These are phyloP conservation scores for Bombus impatiens DNA, from an alignment of 1,140 invertebrate genomes.

Conservation along the genomic window DNA sequence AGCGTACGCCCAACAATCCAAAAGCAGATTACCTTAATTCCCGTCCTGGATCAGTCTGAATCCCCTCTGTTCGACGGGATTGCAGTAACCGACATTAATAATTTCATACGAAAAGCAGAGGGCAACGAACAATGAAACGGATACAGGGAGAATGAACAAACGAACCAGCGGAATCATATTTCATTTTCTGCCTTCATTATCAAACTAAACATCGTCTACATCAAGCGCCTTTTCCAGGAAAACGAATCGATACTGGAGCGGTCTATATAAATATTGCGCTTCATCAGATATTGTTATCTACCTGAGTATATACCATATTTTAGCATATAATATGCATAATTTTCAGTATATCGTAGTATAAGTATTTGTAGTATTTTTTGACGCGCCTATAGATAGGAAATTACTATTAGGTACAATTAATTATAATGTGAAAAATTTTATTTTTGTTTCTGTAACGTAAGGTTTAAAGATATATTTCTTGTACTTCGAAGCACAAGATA, in stretches of 20 bases:
- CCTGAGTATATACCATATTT: no score
- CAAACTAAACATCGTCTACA: neutral
- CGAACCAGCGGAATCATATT: neutral
- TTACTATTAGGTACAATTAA: no score
- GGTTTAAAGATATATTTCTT: no score
- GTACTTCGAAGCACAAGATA: no score
- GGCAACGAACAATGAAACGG: neutral
- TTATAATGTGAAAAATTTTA: no score
- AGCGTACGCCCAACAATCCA: neutral
- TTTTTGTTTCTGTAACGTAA: no score
- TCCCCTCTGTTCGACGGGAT: neutral
- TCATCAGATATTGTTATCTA: no score
- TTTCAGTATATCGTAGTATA: no score
- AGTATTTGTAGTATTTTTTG: no score
- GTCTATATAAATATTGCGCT: no score
- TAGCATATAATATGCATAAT: no score
- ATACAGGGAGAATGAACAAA: neutral
- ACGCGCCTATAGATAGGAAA: no score
- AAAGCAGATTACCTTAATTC: neutral
- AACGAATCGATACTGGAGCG: neutral
- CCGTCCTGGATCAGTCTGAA: neutral
- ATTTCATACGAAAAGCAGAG: neutral
- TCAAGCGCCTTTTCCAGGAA: neutral
- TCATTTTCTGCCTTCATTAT: neutral
- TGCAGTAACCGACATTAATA: constrained; percentile 11